A percentile compares a stretch with the other conserved stretches of the same genome.
Conservation (phyloP, 2,113 vertebrate species). For the Cochlearius cochlearius region DNA sequence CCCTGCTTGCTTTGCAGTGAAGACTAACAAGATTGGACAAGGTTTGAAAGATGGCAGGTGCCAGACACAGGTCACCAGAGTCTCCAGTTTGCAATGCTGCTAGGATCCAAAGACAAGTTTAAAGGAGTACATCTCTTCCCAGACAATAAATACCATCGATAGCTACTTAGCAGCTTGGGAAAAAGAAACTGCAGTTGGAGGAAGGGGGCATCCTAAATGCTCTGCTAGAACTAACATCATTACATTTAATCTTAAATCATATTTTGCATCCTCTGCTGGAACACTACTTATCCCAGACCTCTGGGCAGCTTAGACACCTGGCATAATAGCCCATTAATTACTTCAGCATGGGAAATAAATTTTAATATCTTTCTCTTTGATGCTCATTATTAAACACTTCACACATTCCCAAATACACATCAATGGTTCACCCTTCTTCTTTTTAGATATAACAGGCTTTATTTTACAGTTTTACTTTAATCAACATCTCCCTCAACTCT, state of each 20-base stretch:
- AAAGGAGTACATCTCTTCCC: background rate
- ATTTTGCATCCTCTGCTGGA: background rate
- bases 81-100: background rate
- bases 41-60: background rate
- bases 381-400: conserved; percentile 10
- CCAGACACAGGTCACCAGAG: background rate
- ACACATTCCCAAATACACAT: background rate
- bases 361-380: conserved; percentile 16
- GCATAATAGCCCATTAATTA: conserved; percentile 49
- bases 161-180: background rate
- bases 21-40: background rate
- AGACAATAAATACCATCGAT: background rate
- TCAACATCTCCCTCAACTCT: background rate
- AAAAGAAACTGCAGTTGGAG: background rate
- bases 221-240: background rate
- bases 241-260: background rate
- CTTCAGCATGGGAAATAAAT: conserved; percentile 30
- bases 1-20: background rate
- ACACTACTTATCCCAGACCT: background rate
- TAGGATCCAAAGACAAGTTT: background rate
- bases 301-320: conserved; percentile 21
- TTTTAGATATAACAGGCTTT: background rate
- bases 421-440: background rate
- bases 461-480: background rate
- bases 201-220: background rate